Percentiles rank a stretch among this genome's conserved stretches.
phyloP scores from a whole-genome alignment of 1,140 invertebrate genomes.

The Lasioglossum albipes region DNA sequence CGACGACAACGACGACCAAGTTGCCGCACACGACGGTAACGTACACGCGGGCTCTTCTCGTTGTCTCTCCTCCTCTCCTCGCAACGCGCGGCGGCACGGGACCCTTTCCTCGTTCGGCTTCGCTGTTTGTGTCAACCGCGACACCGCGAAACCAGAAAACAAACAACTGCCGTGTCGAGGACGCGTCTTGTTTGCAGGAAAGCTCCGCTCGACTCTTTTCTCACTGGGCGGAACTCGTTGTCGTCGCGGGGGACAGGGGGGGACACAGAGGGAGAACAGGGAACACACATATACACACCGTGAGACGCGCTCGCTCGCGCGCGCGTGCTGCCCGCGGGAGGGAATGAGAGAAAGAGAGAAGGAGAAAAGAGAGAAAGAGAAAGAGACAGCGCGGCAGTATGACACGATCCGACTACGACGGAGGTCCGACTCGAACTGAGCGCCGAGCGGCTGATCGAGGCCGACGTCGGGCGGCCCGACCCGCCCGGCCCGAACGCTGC shows the following conservation, averaged over 20 bases:
- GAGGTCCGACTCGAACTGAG: slow-evolving; percentile 74
- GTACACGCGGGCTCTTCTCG: slow-evolving; percentile 9
- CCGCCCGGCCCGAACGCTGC: slow-evolving; percentile 42
- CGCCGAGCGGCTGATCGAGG: slow-evolving; percentile 68
- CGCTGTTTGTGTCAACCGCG: slow-evolving; percentile 43
- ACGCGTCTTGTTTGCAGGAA: slow-evolving; percentile 55
- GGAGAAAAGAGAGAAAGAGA: slow-evolving; percentile 56
- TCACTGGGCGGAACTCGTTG: slow-evolving; percentile 54
- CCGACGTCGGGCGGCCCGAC: slow-evolving; percentile 52
- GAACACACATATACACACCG: slow-evolving; percentile 30
- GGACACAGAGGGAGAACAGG: slow-evolving; percentile 38
- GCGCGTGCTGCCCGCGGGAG: slow-evolving; percentile 24
- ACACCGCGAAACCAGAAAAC: slow-evolving; percentile 45
- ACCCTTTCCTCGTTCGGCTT: slow-evolving; percentile 17
- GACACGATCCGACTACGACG: slow-evolving; percentile 64
- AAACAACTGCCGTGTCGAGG: slow-evolving; percentile 38
- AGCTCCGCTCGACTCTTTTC: slow-evolving; percentile 35
- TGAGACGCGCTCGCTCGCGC: slow-evolving; percentile 25
- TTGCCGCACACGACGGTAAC: too few species aligned
- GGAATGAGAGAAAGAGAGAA: slow-evolving; percentile 49
- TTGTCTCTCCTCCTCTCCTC: slow-evolving; percentile 28
- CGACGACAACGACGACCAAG: not conserved
- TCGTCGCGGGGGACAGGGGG: slow-evolving; percentile 40
- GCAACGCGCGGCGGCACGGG: slow-evolving; percentile 1
- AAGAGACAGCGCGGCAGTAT: slow-evolving; percentile 54